These are phyloP conservation scores for Eciton burchellii DNA, from an alignment of 1,140 invertebrate species.

Conservation along the genomic window DNA sequence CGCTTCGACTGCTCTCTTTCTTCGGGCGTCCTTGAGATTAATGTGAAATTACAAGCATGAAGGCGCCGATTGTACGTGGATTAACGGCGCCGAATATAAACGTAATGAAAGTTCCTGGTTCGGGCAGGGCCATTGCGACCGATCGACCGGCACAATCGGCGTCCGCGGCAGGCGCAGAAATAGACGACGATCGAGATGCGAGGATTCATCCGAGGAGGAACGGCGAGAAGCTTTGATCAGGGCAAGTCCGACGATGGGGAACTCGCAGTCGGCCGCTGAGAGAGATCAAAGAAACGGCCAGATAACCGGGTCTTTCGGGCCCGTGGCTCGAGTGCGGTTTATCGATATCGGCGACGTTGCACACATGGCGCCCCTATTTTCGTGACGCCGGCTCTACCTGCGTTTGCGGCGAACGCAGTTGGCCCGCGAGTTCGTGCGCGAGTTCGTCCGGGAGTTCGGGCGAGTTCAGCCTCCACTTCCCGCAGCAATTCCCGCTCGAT, in stretches of 20 bases:
- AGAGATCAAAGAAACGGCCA: constrained; percentile 74
- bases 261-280: constrained; percentile 1
- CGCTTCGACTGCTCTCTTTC: too few relatives aligned
- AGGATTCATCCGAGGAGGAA: constrained; percentile 21
- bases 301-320: constrained; percentile 67
- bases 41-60: too few relatives aligned
- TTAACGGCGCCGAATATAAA: constrained; percentile 18
- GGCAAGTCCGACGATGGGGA: constrained; percentile 39
- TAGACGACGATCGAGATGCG: constrained; percentile 1
- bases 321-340: constrained; percentile 70
- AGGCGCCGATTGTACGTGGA: neutral
- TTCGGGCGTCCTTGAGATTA: neutral
- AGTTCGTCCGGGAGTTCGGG: constrained; percentile 45
- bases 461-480: constrained; percentile 30
- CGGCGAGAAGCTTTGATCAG: constrained; percentile 58
- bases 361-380: constrained; percentile 77
- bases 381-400: constrained; percentile 60
- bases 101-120: neutral
- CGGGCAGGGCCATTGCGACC: neutral
- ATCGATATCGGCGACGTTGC: constrained; percentile 71
- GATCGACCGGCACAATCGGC: constrained; percentile 15
- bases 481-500: constrained; percentile 51
- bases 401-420: constrained; percentile 39
- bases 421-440: constrained; percentile 8
- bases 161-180: constrained; percentile 18